A percentile compares a stretch with the other conserved stretches of the same genome.
These are phyloP conservation scores for Dicrurus megarhynchus DNA, from an alignment of 2,113 vertebrate genomes.

Conservation along the genomic window DNA sequence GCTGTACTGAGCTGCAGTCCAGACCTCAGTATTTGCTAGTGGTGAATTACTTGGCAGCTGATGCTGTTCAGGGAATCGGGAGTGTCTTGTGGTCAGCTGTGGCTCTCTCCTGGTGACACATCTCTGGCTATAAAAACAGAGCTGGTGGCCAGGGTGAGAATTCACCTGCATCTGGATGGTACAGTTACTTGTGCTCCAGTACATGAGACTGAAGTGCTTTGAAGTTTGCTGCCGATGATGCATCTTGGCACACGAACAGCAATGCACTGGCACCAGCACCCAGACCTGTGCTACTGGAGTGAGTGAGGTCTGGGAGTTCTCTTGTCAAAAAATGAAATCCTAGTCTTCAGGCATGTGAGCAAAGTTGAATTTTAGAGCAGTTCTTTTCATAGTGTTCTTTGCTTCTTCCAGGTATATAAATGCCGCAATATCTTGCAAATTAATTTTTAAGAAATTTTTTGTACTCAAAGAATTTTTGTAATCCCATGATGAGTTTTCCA, in stretches of 20 bases:
- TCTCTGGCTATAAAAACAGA: not conserved
- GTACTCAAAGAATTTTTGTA: not conserved
- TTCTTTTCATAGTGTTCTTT: not conserved
- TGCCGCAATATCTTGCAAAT: not conserved
- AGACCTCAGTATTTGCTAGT: not conserved
- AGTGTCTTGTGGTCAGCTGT: not conserved
- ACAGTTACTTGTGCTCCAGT: not conserved
- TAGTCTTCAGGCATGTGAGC: not conserved
- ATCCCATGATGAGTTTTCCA: not conserved
- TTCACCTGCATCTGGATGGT: not conserved
- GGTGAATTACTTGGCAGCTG: not conserved
- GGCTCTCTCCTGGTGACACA: not conserved
- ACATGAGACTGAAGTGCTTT: not conserved
- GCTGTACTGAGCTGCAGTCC: not conserved
- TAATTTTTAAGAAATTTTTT: not conserved
- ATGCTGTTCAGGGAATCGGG: not conserved
- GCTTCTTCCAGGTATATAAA: not conserved
- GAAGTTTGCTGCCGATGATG: not conserved
- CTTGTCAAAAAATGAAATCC: not conserved
- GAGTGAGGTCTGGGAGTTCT: not conserved
- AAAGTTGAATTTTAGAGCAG: not conserved
- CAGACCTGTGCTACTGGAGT: not conserved
- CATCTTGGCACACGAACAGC: not conserved
- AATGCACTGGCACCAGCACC: not conserved
- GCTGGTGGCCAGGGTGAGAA: not conserved